Evolutionary conservation across 1,140 invertebrate genomes (phyloP), one percentile per base, ranked within the genome.

Genomic region (Adelges cooleyi): DNA sequence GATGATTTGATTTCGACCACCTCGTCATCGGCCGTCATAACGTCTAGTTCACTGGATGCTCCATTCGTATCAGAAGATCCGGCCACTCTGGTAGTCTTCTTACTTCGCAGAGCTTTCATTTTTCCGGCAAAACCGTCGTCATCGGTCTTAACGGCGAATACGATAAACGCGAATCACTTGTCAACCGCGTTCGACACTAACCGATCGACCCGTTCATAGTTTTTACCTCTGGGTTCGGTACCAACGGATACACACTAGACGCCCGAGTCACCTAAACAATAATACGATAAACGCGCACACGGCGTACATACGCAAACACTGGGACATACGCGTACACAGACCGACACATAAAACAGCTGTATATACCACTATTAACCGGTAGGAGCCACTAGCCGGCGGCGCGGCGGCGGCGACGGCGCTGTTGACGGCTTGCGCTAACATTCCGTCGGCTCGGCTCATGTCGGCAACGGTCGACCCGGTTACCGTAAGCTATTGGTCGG

Each of bases 401-500:
- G 22, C 53, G 1, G 15, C 38, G 22, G 3, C 29, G 29, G 5
- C 11, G 29, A 6, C 29, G 29, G 11, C 29, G 13, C 29, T 33
- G n/a, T n/a, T n/a, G n/a, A n/a, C n/a, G n/a, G n/a, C n/a, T n/a
- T n/a, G 11, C 29, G 11, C 29, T 59, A 59, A 59, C 42, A 59
- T 59, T 59, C 54, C 38, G 36, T 23, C 40, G 40, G 23, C 6
- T 44, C 42, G 27, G 27, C 36, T 44, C 5, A 8, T 44, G n/a
- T 17, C 40, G 40, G 40, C 10, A 11, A 17, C 10, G 11, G 40
- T 44, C 11, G 40, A n/a, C 15, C 56, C 40, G 18, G 29, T 46
- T 25, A 20, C 23, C 44, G 20, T 11, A n/a, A 33, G 29, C 56
- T 62, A 62, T 62, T 62, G 56, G 56, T 62, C 42, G 56, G 56